Conservation (phyloP, 2,113 vertebrate species). For the Cavia aperea region DNA sequence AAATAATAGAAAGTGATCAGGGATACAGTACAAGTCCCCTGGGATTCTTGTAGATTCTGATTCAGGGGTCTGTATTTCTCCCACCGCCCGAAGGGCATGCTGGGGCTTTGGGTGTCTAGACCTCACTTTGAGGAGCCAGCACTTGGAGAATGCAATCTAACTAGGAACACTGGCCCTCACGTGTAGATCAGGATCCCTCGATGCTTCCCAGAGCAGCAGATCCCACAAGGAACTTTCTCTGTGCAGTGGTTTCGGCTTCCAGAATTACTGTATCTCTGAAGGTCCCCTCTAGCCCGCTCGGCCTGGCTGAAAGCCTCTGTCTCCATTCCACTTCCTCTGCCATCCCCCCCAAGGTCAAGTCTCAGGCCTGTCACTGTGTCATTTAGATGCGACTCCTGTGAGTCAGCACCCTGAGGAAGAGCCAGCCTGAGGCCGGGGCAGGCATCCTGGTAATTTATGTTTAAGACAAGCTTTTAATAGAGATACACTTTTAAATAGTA, state of each 20-base stretch:
- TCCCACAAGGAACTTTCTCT: not conserved
- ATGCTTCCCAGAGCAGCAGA: not conserved
- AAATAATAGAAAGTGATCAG: not conserved
- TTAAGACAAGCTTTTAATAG: slow-evolving; percentile 73
- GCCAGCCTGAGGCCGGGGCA: not conserved
- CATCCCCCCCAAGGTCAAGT: slow-evolving; percentile 9
- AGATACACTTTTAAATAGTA: slow-evolving; percentile 75
- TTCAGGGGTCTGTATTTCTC: not conserved
- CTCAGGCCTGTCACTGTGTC: not conserved
- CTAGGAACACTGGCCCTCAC: not conserved
- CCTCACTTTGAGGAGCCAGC: not conserved
- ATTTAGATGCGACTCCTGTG: not conserved
- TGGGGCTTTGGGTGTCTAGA: not conserved
- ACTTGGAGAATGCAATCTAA: not conserved
- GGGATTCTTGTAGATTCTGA: not conserved
- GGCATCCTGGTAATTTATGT: slow-evolving; percentile 66
- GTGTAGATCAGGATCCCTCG: not conserved
- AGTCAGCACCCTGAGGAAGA: slow-evolving; percentile 18
- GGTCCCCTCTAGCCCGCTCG: not conserved
- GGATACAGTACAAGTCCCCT: not conserved
- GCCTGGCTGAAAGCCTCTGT: not conserved
- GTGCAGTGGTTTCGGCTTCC: not conserved
- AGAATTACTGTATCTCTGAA: not conserved
- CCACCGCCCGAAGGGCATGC: not conserved
- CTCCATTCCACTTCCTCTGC: not conserved